Conservation (phyloP, 2,888 invertebrate genomes). For the Neoscelio sp. region DNA sequence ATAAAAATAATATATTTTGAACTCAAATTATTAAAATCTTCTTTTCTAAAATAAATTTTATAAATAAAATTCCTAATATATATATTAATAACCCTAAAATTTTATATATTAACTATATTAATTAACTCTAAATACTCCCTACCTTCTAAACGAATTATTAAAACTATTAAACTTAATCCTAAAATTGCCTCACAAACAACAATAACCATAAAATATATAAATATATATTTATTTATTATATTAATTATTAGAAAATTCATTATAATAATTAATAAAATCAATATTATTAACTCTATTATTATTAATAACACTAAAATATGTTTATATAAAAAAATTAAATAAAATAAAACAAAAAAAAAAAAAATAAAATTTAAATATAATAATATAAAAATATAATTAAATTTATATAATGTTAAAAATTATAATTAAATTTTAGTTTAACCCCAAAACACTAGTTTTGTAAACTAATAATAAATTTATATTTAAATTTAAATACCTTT, state of each 20-base stretch:
- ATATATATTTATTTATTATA: constrained; percentile 82
- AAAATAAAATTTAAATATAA: constrained; percentile 82
- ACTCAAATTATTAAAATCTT: constrained; percentile 33
- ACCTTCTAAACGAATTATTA: constrained; percentile 86
- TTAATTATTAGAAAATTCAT: constrained; percentile 79
- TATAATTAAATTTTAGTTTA: constrained; percentile 88
- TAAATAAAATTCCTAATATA: constrained; percentile 84
- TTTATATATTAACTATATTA: constrained; percentile 61
- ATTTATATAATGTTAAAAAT: constrained; percentile 78
- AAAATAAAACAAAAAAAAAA: constrained; percentile 82
- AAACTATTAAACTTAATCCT: constrained; percentile 86
- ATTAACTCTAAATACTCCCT: constrained; percentile 84
- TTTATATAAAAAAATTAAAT: constrained; percentile 84
- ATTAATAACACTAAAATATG: constrained; percentile 84
- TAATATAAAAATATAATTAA: constrained; percentile 76
- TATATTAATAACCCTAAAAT: constrained; percentile 84
- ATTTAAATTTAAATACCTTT: constrained; percentile 84
- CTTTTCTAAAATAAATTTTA: constrained; percentile 29
- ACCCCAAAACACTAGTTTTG: constrained; percentile 87
- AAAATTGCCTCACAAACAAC: constrained; percentile 87
- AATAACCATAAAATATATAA: constrained; percentile 86
- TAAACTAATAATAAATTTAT: constrained; percentile 86
- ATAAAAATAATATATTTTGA: constrained; percentile 43
- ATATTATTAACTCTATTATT: constrained; percentile 86
- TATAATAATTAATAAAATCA: constrained; percentile 84